Base-by-base conservation (phyloP, 2,888 invertebrate genomes). In the Timema cristinae region DNA sequence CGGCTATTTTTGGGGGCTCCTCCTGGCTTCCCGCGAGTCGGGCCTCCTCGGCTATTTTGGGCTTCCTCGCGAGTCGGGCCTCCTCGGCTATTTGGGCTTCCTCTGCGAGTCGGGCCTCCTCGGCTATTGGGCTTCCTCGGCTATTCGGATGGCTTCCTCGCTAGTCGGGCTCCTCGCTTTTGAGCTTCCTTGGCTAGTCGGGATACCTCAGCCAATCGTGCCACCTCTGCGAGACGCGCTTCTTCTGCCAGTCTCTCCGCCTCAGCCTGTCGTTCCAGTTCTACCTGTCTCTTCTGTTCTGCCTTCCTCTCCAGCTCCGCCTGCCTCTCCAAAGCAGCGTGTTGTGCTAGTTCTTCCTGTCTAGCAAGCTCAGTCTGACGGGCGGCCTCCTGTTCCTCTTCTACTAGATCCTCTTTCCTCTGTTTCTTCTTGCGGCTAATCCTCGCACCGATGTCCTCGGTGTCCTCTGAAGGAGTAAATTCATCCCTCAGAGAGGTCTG, bases 241-340 rank as follows among this genome's bases (percentile, higher is more conserved):
- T 49, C 56, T 15, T 72, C 71, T 13, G 77, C 79, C 63, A 76
- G 74, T 9, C 77, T 75, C 74, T 82, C 81, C 78, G 87, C 87
- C 77, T 87, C 86, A 61, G 87, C 84, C n/a, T 86, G 86, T 13
- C 86, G 84, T 73, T 87, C 88, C 47, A 87, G 86, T 72, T 87
- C 80, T 78, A 72, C 74, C 68, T 69, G 66, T 49, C 72, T 69
- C 50, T 67, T 73, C 73, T 50, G 68, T 73, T 74, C 76, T 70
- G 76, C 66, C n/a, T 71, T 83, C 10, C 74, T 68, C 67, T 75
- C 76, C 47, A 54, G 15, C 9, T 68, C 73, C 13, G 73, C 74
- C 63, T 75, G 69, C 15, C 71, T 67, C 52, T 73, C 74, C 32
- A 74, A 56, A 54, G 72, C 71, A 10, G 73, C 85, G 72, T 84